Evolutionary conservation across 2,797 vertebrate species (phyloP).

Genomic region (Halcyon chelicuti): DNA sequence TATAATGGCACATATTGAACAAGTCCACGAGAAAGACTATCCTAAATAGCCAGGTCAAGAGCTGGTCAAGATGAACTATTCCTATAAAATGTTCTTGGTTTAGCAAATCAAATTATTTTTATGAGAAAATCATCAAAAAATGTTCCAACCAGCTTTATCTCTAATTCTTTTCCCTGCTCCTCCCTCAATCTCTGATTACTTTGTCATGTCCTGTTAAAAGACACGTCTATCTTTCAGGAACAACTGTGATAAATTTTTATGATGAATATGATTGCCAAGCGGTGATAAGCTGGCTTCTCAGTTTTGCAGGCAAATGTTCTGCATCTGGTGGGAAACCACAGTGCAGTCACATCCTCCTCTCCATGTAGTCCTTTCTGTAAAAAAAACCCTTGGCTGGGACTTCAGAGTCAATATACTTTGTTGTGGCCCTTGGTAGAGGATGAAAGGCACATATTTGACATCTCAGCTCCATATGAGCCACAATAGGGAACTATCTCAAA

Average conservation of each 20-base stretch:
- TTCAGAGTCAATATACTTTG: neutral
- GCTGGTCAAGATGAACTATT: neutral
- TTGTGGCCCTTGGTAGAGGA: neutral
- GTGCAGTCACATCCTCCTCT: fast-evolving
- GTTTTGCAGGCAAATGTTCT: neutral
- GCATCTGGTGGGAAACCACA: neutral
- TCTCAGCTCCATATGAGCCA: neutral
- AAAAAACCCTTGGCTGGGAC: neutral
- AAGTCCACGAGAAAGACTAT: neutral
- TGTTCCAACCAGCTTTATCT: neutral
- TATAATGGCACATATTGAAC: neutral
- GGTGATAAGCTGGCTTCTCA: neutral
- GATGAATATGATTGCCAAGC: neutral
- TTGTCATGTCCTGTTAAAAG: neutral
- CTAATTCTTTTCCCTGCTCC: neutral
- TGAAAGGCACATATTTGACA: neutral
- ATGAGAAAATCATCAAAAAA: neutral
- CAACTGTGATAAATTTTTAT: neutral
- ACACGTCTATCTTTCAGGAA: neutral
- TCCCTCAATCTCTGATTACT: neutral
- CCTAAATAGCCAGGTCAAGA: neutral
- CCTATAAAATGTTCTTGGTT: neutral
- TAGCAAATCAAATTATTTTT: neutral
- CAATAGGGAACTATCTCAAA: neutral
- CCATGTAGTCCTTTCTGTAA: neutral